These are phyloP conservation scores for Pitangus sulphuratus DNA, from an alignment of 2,797 vertebrate species.

Conservation along the genomic window DNA sequence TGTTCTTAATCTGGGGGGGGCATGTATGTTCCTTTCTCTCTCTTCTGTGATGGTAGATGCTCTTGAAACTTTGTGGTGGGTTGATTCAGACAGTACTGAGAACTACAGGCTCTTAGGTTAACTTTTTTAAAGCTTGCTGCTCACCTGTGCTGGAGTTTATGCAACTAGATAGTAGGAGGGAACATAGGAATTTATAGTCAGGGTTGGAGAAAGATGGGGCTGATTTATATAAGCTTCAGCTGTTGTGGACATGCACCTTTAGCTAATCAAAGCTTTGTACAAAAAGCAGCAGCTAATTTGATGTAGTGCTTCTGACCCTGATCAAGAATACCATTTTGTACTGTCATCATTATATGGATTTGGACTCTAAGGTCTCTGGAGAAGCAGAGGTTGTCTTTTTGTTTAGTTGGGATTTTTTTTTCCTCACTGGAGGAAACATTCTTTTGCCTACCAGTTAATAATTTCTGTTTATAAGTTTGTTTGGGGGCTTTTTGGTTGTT, in stretches of 20 bases:
- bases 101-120: neutral
- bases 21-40: neutral
- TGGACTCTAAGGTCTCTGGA: neutral
- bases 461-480: neutral
- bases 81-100: neutral
- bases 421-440: neutral
- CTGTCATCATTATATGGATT: neutral
- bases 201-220: neutral
- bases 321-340: accelerated
- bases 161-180: neutral
- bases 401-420: accelerated
- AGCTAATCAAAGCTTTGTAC: neutral
- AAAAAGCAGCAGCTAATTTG: neutral
- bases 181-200: neutral
- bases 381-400: neutral
- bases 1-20: neutral
- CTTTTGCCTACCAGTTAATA: neutral
- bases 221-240: neutral
- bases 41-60: neutral
- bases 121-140: neutral
- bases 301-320: neutral
- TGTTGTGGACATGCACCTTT: neutral
- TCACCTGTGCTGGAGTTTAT: neutral
- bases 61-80: neutral
- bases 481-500: neutral